Conservation (phyloP, 2,888 invertebrate genomes). For the Polymixis flavicincta region DNA sequence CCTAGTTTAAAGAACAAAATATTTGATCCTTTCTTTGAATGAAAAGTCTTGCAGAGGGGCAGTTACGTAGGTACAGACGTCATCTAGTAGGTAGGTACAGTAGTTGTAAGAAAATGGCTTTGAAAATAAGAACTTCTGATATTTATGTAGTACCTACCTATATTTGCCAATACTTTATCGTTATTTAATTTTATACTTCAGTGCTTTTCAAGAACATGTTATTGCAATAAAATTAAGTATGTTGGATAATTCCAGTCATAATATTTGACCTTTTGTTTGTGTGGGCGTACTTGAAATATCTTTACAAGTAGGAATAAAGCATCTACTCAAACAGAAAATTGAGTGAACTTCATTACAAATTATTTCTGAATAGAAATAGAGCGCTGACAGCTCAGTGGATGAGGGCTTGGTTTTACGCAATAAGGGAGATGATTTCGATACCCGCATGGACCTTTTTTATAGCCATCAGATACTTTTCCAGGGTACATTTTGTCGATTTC, state of each 20-base stretch:
- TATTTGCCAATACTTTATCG: neutral
- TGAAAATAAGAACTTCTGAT: too few relatives aligned
- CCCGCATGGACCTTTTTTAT: neutral
- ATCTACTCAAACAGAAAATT: neutral
- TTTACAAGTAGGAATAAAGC: neutral
- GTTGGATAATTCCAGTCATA: neutral
- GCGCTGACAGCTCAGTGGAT: neutral
- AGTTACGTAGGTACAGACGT: neutral
- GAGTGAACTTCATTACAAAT: neutral
- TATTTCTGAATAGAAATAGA: neutral
- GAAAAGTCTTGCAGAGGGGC: too few relatives aligned
- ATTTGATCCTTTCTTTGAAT: neutral
- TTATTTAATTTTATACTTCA: neutral
- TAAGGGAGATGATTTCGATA: neutral
- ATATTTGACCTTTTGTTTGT: neutral
- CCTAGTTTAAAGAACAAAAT: neutral
- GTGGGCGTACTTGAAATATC: neutral
- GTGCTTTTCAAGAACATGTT: neutral
- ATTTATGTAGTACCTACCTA: neutral
- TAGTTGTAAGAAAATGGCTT: neutral
- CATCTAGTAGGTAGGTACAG: too few relatives aligned
- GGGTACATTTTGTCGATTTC: neutral
- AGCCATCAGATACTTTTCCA: neutral
- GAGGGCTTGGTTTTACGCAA: neutral
- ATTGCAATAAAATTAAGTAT: constrained; percentile 10